Evolutionary conservation across 1,140 invertebrate species (phyloP).

Genomic region (Bombus balteatus): DNA sequence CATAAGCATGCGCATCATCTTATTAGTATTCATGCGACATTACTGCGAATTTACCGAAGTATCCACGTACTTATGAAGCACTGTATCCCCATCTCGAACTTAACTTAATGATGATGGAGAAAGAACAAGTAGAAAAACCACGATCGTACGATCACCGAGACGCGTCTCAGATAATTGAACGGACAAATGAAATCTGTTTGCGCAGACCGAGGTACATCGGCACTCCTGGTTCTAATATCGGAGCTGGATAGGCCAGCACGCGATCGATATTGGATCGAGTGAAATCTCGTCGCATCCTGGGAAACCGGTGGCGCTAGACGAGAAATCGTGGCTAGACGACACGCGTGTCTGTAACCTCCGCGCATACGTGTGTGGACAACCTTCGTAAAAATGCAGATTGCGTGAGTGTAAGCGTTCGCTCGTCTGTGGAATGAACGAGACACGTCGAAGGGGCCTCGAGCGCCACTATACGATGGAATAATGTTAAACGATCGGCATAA

Average conservation of each 20-base stretch:
- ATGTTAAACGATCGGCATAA: conserved; percentile 25
- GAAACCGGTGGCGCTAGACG: conserved; percentile 20
- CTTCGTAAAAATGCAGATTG: conserved; percentile 28
- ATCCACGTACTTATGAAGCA: background rate
- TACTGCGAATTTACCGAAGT: too few relatives aligned
- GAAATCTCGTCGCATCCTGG: background rate
- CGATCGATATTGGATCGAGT: background rate
- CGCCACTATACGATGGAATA: conserved; percentile 1
- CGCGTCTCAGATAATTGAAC: background rate
- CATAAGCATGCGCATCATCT: too few relatives aligned
- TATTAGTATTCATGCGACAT: too few relatives aligned
- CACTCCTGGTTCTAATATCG: background rate
- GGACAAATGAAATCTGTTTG: conserved; percentile 3
- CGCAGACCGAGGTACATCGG: background rate
- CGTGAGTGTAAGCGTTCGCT: background rate
- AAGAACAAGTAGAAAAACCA: background rate
- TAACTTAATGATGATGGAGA: too few relatives aligned
- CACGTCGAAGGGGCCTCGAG: too few relatives aligned
- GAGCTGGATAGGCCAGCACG: background rate
- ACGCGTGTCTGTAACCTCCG: background rate
- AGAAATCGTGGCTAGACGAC: background rate
- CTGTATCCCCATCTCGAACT: background rate
- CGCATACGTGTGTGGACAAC: too few relatives aligned
- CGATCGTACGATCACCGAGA: background rate
- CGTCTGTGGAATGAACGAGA: background rate